Evolutionary conservation across 2,888 invertebrate genomes (phyloP).

Genomic region (Pseudococcus viburni): DNA sequence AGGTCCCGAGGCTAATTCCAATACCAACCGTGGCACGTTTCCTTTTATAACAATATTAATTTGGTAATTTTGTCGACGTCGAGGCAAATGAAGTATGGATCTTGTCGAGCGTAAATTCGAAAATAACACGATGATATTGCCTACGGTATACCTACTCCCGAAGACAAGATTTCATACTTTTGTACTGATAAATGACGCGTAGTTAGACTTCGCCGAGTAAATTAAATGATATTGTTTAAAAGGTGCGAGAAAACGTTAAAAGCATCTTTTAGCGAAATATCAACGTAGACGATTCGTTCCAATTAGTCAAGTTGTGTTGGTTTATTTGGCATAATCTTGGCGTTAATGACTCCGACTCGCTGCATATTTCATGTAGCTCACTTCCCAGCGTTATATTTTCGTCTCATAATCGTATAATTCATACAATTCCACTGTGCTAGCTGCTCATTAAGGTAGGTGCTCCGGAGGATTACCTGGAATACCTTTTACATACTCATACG

Average conservation of each 20-base stretch:
- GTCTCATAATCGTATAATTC: not conserved
- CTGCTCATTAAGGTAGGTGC: not conserved
- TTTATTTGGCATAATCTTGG: conserved; percentile 41
- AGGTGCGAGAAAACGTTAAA: not conserved
- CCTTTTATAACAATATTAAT: not conserved
- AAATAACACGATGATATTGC: not conserved
- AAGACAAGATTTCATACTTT: conserved; percentile 11
- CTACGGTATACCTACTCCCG: not conserved
- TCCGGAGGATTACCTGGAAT: not conserved
- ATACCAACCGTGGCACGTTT: not conserved
- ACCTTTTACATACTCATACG: not conserved
- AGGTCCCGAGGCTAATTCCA: not conserved
- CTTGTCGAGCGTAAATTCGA: not conserved
- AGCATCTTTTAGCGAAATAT: conserved; percentile 43
- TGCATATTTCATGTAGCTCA: conserved; percentile 1
- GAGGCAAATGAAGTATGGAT: not conserved
- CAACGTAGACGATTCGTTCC: conserved; percentile 35
- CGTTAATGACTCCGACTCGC: conserved; percentile 8
- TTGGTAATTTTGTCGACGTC: not conserved
- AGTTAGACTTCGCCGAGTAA: conserved; percentile 32
- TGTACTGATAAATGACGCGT: conserved; percentile 9
- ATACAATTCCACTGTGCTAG: not conserved
- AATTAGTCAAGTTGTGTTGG: conserved; percentile 36
- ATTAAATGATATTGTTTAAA: conserved; percentile 47
- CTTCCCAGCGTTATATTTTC: not conserved